Evolutionary conservation across 2,797 vertebrate genomes (phyloP).

Genomic region (Arctocebus calabarensis): DNA sequence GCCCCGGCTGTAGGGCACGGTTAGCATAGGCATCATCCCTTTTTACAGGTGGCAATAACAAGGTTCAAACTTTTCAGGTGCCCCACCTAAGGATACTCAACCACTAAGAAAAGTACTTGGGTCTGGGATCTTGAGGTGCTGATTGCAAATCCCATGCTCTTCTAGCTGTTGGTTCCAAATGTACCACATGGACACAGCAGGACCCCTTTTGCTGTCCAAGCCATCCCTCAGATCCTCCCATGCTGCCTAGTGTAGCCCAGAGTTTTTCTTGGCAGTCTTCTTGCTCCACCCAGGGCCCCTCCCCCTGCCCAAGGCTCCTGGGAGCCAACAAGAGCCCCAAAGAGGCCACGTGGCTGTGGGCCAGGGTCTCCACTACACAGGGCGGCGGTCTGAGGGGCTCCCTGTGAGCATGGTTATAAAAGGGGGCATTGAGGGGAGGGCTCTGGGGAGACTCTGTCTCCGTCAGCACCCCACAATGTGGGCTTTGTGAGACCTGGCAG

Average conservation of each 20-base stretch:
- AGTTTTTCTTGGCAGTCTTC: background rate
- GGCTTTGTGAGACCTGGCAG: constrained; percentile 83
- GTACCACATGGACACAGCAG: accelerated
- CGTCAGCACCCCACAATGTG: constrained; percentile 78
- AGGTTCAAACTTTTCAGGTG: accelerated
- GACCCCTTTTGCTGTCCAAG: accelerated
- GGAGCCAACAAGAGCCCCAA: constrained; percentile 34
- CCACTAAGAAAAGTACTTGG: accelerated
- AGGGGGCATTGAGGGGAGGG: constrained; percentile 60
- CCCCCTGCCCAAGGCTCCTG: background rate
- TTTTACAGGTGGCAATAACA: background rate
- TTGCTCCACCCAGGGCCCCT: background rate
- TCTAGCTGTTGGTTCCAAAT: background rate
- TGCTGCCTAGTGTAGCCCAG: background rate
- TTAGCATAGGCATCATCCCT: accelerated
- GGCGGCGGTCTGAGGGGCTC: constrained; percentile 57
- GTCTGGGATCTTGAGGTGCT: accelerated
- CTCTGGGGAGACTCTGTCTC: constrained; percentile 37
- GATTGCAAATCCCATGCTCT: too few relatives aligned
- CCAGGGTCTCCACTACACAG: background rate
- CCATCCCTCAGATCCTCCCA: background rate
- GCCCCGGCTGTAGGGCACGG: accelerated
- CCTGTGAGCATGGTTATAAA: constrained; percentile 28
- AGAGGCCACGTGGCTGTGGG: background rate
- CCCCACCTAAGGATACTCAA: background rate